Evolutionary conservation across 2,797 vertebrate species (phyloP).

Genomic region (Vireo griseus): DNA sequence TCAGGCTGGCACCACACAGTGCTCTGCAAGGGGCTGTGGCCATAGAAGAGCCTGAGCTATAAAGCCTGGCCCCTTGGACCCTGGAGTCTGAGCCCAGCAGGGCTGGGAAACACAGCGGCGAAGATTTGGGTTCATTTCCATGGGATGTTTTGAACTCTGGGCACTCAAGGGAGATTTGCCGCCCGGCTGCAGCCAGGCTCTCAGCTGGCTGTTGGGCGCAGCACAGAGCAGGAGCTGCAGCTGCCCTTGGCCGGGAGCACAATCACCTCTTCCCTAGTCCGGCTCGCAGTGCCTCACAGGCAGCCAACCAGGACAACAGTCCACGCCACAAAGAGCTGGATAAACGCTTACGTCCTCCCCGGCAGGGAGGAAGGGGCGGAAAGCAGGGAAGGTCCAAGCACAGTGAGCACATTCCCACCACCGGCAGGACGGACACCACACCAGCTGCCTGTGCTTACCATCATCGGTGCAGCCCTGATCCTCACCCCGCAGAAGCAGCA

Average conservation of each 20-base stretch:
- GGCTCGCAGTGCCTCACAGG: neutral
- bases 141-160: neutral
- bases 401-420: neutral
- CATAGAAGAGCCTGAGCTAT: accelerated
- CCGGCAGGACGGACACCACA: accelerated
- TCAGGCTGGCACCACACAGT: neutral
- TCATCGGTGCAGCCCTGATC: accelerated
- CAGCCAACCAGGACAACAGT: slow-evolving; percentile 54
- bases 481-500: neutral
- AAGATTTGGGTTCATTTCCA: neutral
- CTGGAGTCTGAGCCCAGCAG: neutral
- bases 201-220: neutral
- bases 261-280: slow-evolving; percentile 29
- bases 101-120: accelerated
- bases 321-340: slow-evolving; percentile 6
- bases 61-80: accelerated
- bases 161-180: neutral
- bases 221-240: neutral
- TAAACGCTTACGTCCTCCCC: neutral
- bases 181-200: accelerated
- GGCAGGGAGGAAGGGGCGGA: neutral
- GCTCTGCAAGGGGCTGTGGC: neutral
- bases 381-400: neutral
- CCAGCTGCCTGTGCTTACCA: neutral
- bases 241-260: neutral